Evolutionary conservation across 2,797 vertebrate species (phyloP).

Genomic region (Tenualosa ilisha): DNA sequence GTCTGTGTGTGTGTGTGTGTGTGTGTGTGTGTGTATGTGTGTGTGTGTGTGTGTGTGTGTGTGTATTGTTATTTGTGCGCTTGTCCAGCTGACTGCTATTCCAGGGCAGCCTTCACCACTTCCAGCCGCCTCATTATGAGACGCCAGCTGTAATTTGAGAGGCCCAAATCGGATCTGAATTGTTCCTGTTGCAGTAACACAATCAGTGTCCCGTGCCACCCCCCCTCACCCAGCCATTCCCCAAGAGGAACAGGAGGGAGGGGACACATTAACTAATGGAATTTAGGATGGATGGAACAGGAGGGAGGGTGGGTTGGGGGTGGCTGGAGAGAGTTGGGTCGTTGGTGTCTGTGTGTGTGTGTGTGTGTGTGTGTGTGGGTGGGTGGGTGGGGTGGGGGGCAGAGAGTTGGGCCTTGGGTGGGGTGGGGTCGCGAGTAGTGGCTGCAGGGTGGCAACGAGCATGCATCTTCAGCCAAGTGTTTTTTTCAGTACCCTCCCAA

Average conservation of each 20-base stretch:
- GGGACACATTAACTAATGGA: constrained; percentile 8
- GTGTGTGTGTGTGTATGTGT: not conserved
- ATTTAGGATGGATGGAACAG: not conserved
- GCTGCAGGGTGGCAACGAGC: not conserved
- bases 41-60: not conserved
- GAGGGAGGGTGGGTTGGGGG: no score
- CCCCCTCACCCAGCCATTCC: not conserved
- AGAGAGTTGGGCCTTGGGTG: not conserved
- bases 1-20: not conserved
- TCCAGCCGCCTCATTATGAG: not conserved
- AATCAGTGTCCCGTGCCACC: not conserved
- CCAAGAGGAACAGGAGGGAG: not conserved
- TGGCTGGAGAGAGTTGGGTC: no score
- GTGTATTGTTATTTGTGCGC: not conserved
- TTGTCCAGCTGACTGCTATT: not conserved
- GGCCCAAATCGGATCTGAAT: constrained; percentile 11
- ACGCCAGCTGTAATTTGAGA: constrained; percentile 9
- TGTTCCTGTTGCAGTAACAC: constrained; percentile 14
- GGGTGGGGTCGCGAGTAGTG: not conserved
- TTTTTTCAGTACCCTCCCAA: not conserved
- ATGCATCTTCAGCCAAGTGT: not conserved
- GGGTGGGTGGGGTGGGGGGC: no score
- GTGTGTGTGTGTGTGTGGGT: no score
- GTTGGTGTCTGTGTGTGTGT: no score
- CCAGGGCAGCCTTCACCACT: not conserved